Percentiles rank a stretch among this genome's conserved stretches.
phyloP scores from a whole-genome alignment of 35 echinoderm and acorn worm species.

The Amphiura filiformis region DNA sequence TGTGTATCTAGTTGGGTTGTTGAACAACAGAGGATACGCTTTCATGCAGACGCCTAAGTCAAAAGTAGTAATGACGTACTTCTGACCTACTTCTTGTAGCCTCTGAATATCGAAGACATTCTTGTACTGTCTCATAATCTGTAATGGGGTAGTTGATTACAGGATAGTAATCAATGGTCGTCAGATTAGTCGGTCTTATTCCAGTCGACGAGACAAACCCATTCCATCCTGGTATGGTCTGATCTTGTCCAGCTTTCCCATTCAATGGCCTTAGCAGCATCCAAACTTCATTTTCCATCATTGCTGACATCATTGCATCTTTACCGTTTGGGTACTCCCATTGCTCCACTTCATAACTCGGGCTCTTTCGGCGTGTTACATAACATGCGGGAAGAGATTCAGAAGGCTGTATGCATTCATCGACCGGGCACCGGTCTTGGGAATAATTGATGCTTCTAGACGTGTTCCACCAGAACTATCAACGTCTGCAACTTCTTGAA shows the following conservation, averaged over 20 bases:
- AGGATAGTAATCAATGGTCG: constrained; percentile 65
- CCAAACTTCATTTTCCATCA: not conserved
- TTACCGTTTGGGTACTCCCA: not conserved
- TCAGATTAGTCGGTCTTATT: constrained; percentile 27
- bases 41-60: constrained; percentile 52
- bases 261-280: too few relatives aligned
- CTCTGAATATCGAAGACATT: constrained; percentile 23
- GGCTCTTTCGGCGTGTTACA: not conserved
- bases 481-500: constrained; percentile 29
- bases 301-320: not conserved
- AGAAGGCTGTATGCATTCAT: not conserved
- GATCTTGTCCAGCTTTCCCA: not conserved
- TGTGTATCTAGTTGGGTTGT: constrained; percentile 30
- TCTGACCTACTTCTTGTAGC: constrained; percentile 55
- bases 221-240: constrained; percentile 52
- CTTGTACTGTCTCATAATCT: constrained; percentile 49
- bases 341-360: not conserved
- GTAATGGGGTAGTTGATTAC: constrained; percentile 62
- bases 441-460: not conserved
- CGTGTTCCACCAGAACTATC: not conserved
- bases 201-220: constrained; percentile 58
- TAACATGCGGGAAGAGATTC: constrained; percentile 2
- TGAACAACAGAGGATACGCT: constrained; percentile 57
- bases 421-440: not conserved
- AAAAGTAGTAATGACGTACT: constrained; percentile 64